Percentiles rank a stretch among this genome's conserved stretches.
Evolutionary conservation across 2,797 vertebrate genomes (phyloP).

Genomic region (Diplodus sargus): DNA sequence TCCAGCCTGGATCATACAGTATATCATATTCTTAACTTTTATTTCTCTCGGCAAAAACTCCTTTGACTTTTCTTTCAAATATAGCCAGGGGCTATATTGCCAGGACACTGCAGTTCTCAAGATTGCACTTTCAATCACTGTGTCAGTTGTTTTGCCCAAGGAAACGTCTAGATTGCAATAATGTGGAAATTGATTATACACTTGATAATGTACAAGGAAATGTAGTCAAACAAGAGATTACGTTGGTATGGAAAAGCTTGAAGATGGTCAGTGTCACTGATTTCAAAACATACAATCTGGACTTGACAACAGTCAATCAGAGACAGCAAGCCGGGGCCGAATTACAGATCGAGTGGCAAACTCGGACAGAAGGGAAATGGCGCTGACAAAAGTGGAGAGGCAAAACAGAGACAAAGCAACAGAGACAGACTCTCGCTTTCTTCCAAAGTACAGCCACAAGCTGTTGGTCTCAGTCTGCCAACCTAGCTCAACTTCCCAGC

Average conservation of each 20-base stretch:
- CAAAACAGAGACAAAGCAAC: conserved; percentile 67
- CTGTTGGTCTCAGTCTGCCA: conserved; percentile 82
- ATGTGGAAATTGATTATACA: neutral
- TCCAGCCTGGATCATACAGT: neutral
- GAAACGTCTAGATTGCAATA: neutral
- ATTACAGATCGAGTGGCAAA: conserved; percentile 64
- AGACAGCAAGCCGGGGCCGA: conserved; percentile 51
- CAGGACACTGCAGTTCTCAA: neutral
- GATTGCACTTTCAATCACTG: neutral
- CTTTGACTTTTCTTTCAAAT: conserved; percentile 5
- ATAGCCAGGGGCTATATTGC: neutral
- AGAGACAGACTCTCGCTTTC: conserved; percentile 68
- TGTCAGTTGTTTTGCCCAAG: neutral
- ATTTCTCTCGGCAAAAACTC: neutral
- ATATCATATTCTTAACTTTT: neutral
- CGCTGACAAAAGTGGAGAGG: conserved; percentile 63
- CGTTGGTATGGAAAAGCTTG: conserved; percentile 26
- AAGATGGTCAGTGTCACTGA: conserved; percentile 27
- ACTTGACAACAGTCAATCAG: conserved; percentile 48
- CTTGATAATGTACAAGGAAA: neutral
- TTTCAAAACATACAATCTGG: conserved; percentile 56
- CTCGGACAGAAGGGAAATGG: conserved; percentile 61
- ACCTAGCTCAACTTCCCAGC: conserved; percentile 73
- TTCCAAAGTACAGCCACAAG: conserved; percentile 80
- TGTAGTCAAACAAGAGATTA: conserved; percentile 12